These are phyloP conservation scores for Ariopsis seemanni DNA, from an alignment of 2,113 vertebrate species.

Conservation along the genomic window DNA sequence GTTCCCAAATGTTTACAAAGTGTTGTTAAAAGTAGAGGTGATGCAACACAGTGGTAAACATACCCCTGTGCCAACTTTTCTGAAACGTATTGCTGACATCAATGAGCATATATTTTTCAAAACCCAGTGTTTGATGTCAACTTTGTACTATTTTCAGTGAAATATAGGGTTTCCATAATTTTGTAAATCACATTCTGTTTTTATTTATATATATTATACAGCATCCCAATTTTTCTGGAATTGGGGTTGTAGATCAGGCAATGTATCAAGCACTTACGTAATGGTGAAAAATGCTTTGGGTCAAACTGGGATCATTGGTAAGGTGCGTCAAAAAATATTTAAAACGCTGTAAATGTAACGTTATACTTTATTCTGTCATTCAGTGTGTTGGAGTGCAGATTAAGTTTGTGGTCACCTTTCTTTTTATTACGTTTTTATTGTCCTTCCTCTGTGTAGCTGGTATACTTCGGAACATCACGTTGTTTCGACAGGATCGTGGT, in stretches of 20 bases:
- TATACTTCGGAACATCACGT: background rate
- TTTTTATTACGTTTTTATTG: background rate
- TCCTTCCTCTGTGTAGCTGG: background rate
- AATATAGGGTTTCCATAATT: no score
- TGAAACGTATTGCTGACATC: no score
- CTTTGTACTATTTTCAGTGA: no score
- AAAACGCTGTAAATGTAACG: background rate
- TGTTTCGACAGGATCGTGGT: background rate
- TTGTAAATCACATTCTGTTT: no score
- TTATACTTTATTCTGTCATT: background rate
- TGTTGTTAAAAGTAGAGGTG: no score
- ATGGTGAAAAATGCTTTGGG: background rate
- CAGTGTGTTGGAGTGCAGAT: background rate
- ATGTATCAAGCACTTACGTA: background rate
- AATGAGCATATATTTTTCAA: no score
- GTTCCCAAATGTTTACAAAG: no score
- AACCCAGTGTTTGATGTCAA: no score
- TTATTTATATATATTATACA: no score
- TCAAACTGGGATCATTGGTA: background rate
- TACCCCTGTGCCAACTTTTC: no score
- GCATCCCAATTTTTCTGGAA: no score
- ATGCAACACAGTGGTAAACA: no score
- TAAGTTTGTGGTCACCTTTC: background rate
- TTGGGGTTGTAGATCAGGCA: background rate
- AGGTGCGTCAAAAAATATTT: background rate